phyloP scores from a whole-genome alignment of 2,888 invertebrate species.

The Teinopalpus imperialis region DNA sequence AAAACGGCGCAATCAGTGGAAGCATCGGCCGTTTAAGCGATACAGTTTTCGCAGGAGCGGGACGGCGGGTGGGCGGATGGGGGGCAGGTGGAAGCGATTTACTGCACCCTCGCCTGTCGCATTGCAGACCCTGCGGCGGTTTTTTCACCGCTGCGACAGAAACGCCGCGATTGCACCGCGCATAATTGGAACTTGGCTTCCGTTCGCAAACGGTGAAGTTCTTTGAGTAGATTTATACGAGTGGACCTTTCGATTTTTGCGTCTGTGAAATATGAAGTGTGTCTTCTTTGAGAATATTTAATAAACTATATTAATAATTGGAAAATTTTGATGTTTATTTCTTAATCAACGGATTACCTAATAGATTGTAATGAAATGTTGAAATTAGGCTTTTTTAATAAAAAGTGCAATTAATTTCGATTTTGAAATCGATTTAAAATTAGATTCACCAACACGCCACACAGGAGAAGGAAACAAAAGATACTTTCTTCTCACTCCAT shows the following conservation, averaged over 20 bases:
- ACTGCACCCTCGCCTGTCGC: constrained; percentile 33
- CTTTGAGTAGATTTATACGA: constrained; percentile 1
- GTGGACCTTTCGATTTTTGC: background rate
- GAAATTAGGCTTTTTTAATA: too few relatives aligned
- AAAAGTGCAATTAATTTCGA: too few relatives aligned
- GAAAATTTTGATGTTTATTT: too few relatives aligned
- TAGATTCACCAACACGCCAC: too few relatives aligned
- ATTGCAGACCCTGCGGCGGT: constrained; percentile 34
- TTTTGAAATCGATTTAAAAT: too few relatives aligned
- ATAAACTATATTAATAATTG: too few relatives aligned
- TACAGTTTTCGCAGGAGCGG: background rate
- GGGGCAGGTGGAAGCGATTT: constrained; percentile 36
- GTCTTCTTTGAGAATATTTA: background rate
- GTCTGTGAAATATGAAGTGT: background rate
- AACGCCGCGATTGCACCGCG: constrained; percentile 13
- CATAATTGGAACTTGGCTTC: constrained; percentile 18
- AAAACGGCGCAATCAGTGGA: constrained; percentile 11
- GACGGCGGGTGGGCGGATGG: background rate
- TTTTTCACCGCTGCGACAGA: constrained; percentile 19
- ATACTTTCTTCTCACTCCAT: too few relatives aligned
- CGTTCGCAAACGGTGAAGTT: constrained; percentile 3
- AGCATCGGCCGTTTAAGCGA: constrained; percentile 4
- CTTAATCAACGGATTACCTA: too few relatives aligned
- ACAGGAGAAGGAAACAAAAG: too few relatives aligned
- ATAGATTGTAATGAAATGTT: too few relatives aligned